phyloP scores from a whole-genome alignment of 2,113 vertebrate genomes.

The Tachycineta bicolor region DNA sequence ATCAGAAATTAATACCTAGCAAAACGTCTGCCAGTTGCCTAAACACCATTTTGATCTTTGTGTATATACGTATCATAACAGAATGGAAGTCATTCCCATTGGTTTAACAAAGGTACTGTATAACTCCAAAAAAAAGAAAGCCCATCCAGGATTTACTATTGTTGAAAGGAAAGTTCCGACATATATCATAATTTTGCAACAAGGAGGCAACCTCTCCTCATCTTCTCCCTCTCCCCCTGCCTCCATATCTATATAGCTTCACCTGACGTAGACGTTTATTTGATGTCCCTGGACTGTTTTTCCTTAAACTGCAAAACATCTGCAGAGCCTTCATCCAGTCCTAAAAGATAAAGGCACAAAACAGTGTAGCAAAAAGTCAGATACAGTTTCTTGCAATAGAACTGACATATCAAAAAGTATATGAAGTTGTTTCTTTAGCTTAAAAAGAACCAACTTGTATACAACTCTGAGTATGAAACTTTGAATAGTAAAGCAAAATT shows the following conservation, averaged over 20 bases:
- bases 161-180: neutral
- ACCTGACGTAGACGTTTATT: slow-evolving; percentile 97
- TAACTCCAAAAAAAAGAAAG: neutral
- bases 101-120: neutral
- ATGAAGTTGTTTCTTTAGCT: neutral
- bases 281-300: slow-evolving; percentile 85
- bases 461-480: neutral
- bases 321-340: slow-evolving; percentile 99
- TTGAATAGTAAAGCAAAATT: slow-evolving; percentile 1
- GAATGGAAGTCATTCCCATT: neutral
- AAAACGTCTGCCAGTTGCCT: neutral
- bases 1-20: neutral
- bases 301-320: slow-evolving; percentile 92
- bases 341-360: slow-evolving; percentile 72
- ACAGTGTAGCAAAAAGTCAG: neutral
- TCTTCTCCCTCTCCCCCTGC: too few species aligned
- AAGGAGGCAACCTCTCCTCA: neutral
- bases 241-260: neutral
- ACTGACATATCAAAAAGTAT: neutral
- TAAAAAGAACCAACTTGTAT: slow-evolving; percentile 3
- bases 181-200: neutral
- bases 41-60: neutral
- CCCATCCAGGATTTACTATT: neutral
- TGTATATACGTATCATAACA: neutral
- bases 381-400: neutral